A percentile compares a stretch with the other conserved stretches of the same genome.
phyloP scores from a whole-genome alignment of 2,113 vertebrate species.

The cat (Felis catus) region F.catus_Fca126_mat1.0 CM031417.1:5138001-5138500 shows the following conservation, averaged over 20 bases:
- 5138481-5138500: not conserved
- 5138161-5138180: not conserved
- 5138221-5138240: not conserved
- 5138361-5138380: not conserved
- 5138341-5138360: not conserved
- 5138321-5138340: not conserved
- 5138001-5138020: not conserved
- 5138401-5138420: constrained; percentile 1
- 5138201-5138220: not conserved
- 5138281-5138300: not conserved
- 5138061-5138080: not conserved
- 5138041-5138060: not conserved
- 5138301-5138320: not conserved
- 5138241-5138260: not conserved
- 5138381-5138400: not conserved
- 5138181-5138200: not conserved
- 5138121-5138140: not conserved
- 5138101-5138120: not conserved
- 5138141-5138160: not conserved
- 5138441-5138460: not conserved
- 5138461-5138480: not conserved
- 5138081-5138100: not conserved
- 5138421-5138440: not conserved
- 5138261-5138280: not conserved
- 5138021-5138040: not conserved